phyloP scores from a whole-genome alignment of 2,888 invertebrate genomes.

The Eilema sororculum region DNA sequence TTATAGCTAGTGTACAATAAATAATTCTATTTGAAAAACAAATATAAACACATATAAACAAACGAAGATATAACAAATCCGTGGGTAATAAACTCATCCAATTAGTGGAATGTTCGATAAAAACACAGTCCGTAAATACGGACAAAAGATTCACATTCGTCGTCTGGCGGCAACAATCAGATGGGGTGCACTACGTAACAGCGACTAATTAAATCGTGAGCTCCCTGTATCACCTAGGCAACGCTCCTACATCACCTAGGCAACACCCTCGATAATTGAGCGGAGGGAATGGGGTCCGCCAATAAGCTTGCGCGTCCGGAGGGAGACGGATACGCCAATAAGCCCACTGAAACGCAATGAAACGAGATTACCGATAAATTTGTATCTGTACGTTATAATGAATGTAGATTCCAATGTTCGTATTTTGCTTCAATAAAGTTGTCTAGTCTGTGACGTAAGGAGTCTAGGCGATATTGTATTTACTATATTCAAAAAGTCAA shows the following conservation, averaged over 20 bases:
- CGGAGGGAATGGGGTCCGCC: not conserved
- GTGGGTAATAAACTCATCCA: not conserved
- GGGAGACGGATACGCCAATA: not conserved
- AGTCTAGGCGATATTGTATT: too few species aligned
- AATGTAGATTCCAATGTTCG: not conserved
- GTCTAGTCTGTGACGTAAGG: too few species aligned
- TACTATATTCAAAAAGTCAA: too few species aligned
- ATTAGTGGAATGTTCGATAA: not conserved
- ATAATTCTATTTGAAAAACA: not conserved
- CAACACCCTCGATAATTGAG: conserved; percentile 5
- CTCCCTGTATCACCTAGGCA: conserved; percentile 13
- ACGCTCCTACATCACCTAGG: conserved; percentile 9
- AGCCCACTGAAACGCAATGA: not conserved
- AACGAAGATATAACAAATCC: not conserved
- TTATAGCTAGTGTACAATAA: not conserved
- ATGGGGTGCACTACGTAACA: not conserved
- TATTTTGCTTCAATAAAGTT: too few species aligned
- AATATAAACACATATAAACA: not conserved
- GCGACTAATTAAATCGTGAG: conserved; percentile 8
- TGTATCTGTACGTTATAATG: not conserved
- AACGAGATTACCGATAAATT: not conserved
- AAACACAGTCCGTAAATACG: not conserved
- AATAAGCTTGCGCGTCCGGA: not conserved
- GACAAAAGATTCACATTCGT: not conserved
- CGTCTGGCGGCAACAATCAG: not conserved